Conservation (phyloP, 2,888 invertebrate species). For the Dolomedes plantarius region DNA sequence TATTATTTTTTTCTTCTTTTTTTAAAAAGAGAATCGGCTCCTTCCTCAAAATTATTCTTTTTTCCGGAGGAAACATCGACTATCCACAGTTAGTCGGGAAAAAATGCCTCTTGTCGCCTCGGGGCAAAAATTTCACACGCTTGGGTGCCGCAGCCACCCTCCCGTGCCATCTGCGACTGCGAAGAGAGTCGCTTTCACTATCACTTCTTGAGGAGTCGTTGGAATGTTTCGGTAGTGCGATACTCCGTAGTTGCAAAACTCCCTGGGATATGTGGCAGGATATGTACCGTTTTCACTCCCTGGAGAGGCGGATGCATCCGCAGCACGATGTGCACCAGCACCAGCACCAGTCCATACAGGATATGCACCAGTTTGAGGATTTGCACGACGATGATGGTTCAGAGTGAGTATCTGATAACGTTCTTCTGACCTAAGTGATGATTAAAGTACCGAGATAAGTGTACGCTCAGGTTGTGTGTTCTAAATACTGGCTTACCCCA, state of each 20-base stretch:
- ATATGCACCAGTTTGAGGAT: constrained; percentile 46
- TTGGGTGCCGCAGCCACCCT: constrained; percentile 43
- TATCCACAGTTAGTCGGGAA: constrained; percentile 14
- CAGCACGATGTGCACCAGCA: neutral
- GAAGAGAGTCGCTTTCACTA: constrained; percentile 22
- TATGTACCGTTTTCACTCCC: constrained; percentile 47
- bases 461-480: too few relatives aligned
- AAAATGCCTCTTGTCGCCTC: constrained; percentile 41
- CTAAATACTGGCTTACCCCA: too few relatives aligned
- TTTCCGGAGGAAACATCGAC: neutral
- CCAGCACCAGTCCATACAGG: constrained; percentile 58
- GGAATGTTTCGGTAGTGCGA: neutral
- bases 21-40: neutral
- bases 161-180: constrained; percentile 3
- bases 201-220: neutral
- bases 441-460: too few relatives aligned
- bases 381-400: constrained; percentile 17
- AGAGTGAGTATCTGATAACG: constrained; percentile 44
- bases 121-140: constrained; percentile 60
- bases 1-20: neutral
- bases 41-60: neutral
- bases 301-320: constrained; percentile 49
- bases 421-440: too few relatives aligned
- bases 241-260: neutral
- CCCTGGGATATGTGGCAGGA: constrained; percentile 32